Conservation (phyloP, 1,140 invertebrate species). For the Solenopsis invicta region DNA sequence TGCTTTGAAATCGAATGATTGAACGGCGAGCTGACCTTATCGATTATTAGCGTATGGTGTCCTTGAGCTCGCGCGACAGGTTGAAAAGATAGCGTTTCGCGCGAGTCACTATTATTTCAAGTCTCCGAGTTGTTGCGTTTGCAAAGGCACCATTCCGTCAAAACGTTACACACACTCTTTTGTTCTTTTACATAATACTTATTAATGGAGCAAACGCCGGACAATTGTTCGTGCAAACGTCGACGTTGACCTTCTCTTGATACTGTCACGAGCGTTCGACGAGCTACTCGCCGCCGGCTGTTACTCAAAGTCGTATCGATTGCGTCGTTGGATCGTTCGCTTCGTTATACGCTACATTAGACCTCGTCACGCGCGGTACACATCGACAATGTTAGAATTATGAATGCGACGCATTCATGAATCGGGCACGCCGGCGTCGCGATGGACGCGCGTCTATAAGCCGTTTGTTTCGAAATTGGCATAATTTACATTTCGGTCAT, state of each 20-base stretch:
- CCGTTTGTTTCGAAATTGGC: constrained; percentile 50
- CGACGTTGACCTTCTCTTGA: constrained; percentile 60
- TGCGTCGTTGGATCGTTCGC: constrained; percentile 20
- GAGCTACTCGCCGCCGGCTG: constrained; percentile 16
- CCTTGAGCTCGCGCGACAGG: constrained; percentile 28
- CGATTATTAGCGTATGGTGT: constrained; percentile 28
- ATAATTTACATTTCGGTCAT: constrained; percentile 48
- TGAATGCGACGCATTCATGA: constrained; percentile 63
- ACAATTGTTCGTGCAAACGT: constrained; percentile 47
- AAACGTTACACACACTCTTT: neutral
- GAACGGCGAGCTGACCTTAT: constrained; percentile 10
- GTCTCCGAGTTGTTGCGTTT: neutral
- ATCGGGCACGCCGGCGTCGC: constrained; percentile 26
- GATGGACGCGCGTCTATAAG: constrained; percentile 36
- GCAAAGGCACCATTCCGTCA: constrained; percentile 15
- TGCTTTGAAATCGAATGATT: constrained; percentile 6
- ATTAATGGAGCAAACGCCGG: constrained; percentile 40
- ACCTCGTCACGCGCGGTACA: constrained; percentile 49
- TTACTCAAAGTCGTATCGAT: constrained; percentile 56
- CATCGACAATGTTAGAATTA: constrained; percentile 55
- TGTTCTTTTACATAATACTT: constrained; percentile 53
- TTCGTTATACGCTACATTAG: constrained; percentile 58
- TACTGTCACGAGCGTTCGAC: constrained; percentile 14
- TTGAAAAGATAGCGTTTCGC: neutral
- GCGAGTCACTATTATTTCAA: constrained; percentile 29